A percentile compares a stretch with the other conserved stretches of the same genome.
Conservation (phyloP, 2,888 invertebrate genomes). For the Lasioglossum morio region DNA sequence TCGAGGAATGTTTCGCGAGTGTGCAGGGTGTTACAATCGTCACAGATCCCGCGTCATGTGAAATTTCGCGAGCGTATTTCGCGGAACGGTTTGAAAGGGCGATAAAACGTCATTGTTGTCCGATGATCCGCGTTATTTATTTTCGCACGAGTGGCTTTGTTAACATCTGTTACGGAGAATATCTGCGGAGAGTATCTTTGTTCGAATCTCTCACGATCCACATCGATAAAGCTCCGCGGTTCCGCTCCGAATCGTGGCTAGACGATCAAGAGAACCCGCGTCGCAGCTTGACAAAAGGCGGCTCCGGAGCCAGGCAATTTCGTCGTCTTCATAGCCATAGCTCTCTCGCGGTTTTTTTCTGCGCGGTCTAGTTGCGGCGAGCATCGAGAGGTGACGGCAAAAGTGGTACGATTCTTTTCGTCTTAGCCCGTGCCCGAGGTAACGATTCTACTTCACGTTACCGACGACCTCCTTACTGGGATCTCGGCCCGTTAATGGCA, state of each 20-base stretch:
- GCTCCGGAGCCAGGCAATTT: slow-evolving; percentile 45
- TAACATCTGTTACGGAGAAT: neutral
- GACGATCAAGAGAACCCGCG: slow-evolving; percentile 27
- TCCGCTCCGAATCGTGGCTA: slow-evolving; percentile 69
- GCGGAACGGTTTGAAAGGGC: neutral
- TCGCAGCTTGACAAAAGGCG: slow-evolving; percentile 26
- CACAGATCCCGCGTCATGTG: neutral
- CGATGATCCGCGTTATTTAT: neutral
- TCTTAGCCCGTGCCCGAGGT: slow-evolving; percentile 55
- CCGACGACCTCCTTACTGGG: slow-evolving; percentile 50
- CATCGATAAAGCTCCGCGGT: slow-evolving; percentile 61
- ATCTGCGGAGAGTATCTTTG: slow-evolving; percentile 19
- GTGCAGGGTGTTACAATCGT: neutral
- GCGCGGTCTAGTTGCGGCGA: slow-evolving; percentile 73
- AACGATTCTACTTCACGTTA: slow-evolving; percentile 59
- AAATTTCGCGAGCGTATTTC: neutral
- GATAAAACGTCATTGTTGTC: neutral
- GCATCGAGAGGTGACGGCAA: slow-evolving; percentile 43
- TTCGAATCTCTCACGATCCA: slow-evolving; percentile 29
- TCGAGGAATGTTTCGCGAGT: neutral
- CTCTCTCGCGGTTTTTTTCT: slow-evolving; percentile 53
- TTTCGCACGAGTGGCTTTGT: slow-evolving; percentile 13
- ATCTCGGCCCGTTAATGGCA: slow-evolving; percentile 22
- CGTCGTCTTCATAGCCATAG: slow-evolving; percentile 28
- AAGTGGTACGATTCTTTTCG: slow-evolving; percentile 66